Conservation (phyloP, 2,888 invertebrate genomes). For the Zygothrica quintamaculata region DNA sequence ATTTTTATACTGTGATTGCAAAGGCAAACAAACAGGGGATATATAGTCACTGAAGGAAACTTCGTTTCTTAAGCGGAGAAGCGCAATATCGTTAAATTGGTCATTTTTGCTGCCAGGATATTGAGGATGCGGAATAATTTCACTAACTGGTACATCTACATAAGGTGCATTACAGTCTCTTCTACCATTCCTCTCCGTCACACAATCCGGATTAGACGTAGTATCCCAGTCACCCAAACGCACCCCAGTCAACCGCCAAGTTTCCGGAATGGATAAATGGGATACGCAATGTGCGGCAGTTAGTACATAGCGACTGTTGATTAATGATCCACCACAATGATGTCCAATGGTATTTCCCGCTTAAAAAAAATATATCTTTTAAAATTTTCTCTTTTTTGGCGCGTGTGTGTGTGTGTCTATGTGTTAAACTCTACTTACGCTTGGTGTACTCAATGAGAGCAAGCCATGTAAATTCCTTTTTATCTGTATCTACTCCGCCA, state of each 20-base stretch:
- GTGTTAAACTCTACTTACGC: too few species aligned
- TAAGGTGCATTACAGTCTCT: slow-evolving; percentile 87
- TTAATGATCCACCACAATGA: slow-evolving; percentile 90
- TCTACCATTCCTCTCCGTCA: slow-evolving; percentile 58
- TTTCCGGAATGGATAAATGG: slow-evolving; percentile 85
- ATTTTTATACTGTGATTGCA: slow-evolving; percentile 62
- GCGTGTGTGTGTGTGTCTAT: too few species aligned
- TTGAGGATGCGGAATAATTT: slow-evolving; percentile 87
- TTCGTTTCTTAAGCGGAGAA: slow-evolving; percentile 87
- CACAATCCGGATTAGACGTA: slow-evolving; percentile 77
- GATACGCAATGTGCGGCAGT: slow-evolving; percentile 92
- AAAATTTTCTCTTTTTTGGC: neutral
- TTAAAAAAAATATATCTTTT: slow-evolving; percentile 69
- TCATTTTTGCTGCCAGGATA: slow-evolving; percentile 86
- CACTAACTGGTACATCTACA: slow-evolving; percentile 87
- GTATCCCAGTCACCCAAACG: slow-evolving; percentile 84
- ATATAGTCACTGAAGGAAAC: slow-evolving; percentile 86
- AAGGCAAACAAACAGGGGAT: slow-evolving; percentile 87
- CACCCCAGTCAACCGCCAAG: slow-evolving; percentile 86
- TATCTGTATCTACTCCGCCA: slow-evolving; percentile 86
- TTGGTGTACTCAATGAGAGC: slow-evolving; percentile 85
- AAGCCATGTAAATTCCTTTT: slow-evolving; percentile 87
- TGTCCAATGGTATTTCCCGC: slow-evolving; percentile 87
- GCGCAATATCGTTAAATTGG: slow-evolving; percentile 89
- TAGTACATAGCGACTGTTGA: slow-evolving; percentile 87